Evolutionary conservation across 2,797 vertebrate species (phyloP).

Genomic region (Pterois miles): DNA sequence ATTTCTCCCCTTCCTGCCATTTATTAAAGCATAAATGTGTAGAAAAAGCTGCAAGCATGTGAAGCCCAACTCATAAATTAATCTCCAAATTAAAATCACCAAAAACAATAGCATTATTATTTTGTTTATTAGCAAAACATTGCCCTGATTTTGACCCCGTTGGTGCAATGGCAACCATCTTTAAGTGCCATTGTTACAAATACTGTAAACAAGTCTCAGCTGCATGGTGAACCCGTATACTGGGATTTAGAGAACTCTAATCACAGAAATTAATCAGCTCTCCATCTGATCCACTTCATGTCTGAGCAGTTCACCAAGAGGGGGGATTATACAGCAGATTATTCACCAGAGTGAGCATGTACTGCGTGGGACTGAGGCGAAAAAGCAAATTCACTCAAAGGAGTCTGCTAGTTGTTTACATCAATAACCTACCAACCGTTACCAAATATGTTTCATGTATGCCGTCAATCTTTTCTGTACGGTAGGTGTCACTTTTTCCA

Average conservation of each 20-base stretch:
- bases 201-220: constrained; percentile 74
- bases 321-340: constrained; percentile 77
- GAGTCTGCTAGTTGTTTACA: constrained; percentile 16
- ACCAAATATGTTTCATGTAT: not conserved
- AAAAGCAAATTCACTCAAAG: constrained; percentile 33
- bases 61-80: not conserved
- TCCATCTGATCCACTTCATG: constrained; percentile 72
- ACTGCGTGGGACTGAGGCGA: constrained; percentile 13
- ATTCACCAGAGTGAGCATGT: constrained; percentile 35
- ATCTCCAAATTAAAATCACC: constrained; percentile 2
- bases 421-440: not conserved
- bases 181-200: constrained; percentile 51
- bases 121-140: not conserved
- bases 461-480: not conserved
- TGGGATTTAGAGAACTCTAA: constrained; percentile 72
- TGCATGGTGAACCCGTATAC: constrained; percentile 23
- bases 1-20: not conserved
- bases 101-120: not conserved
- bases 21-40: not conserved
- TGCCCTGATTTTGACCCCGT: constrained; percentile 15
- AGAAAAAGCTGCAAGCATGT: not conserved
- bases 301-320: constrained; percentile 68
- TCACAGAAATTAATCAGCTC: constrained; percentile 83
- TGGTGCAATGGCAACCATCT: not conserved
- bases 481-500: constrained; percentile 48